Evolutionary conservation across 2,888 invertebrate species (phyloP).

Genomic region (Acholoe squamosa): DNA sequence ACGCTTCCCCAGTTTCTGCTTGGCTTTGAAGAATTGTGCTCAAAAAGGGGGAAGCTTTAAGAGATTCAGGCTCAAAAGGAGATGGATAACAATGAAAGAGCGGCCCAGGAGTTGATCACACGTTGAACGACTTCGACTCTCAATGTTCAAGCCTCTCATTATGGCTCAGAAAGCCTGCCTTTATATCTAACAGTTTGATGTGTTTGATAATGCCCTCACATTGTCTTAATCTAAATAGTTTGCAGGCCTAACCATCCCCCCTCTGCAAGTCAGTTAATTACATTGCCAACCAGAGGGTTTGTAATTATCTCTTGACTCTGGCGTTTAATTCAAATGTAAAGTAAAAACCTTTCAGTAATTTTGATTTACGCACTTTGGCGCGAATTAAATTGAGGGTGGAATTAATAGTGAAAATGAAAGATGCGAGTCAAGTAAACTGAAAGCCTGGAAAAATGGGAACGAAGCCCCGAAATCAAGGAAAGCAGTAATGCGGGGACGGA

Average conservation of each 20-base stretch:
- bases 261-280: constrained; percentile 21
- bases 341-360: constrained; percentile 37
- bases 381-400: constrained; percentile 25
- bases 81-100: constrained; percentile 16
- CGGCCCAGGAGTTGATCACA: constrained; percentile 25
- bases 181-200: constrained; percentile 37
- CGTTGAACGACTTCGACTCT: neutral
- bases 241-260: neutral
- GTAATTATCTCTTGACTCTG: constrained; percentile 12
- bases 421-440: neutral
- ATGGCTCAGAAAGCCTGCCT: neutral
- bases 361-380: constrained; percentile 55
- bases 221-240: constrained; percentile 40
- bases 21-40: neutral
- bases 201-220: constrained; percentile 35
- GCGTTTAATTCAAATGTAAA: constrained; percentile 49
- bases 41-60: neutral
- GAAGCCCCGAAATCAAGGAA: neutral
- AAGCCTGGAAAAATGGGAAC: neutral
- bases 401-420: constrained; percentile 46
- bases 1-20: constrained; percentile 11
- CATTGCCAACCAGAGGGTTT: constrained; percentile 13
- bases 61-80: neutral
- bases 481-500: constrained; percentile 29
- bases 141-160: neutral